phyloP scores from a whole-genome alignment of 1,140 invertebrate species.

The Drosophila carrolli region DNA sequence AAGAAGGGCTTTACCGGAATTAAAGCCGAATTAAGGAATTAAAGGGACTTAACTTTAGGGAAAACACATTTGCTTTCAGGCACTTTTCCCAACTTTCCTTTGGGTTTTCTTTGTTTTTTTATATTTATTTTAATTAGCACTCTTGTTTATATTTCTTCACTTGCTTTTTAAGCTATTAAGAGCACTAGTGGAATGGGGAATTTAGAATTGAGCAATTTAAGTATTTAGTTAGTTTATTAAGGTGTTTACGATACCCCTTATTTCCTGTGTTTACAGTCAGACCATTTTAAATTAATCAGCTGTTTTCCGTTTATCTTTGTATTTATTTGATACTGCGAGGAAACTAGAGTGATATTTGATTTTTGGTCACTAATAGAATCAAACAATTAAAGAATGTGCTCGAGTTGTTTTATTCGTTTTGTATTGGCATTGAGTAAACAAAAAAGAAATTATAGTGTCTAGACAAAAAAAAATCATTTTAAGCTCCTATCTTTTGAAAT shows the following conservation, averaged over 20 bases:
- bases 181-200: constrained; percentile 58
- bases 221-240: too few relatives aligned
- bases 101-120: constrained; percentile 2
- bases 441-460: too few relatives aligned
- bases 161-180: constrained; percentile 62
- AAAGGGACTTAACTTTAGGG: constrained; percentile 44
- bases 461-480: too few relatives aligned
- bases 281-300: constrained; percentile 11
- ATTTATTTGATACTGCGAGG: too few relatives aligned
- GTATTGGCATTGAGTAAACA: too few relatives aligned
- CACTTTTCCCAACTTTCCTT: constrained; percentile 42
- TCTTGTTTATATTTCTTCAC: constrained; percentile 31
- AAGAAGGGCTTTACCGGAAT: constrained; percentile 14
- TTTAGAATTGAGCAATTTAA: constrained; percentile 45
- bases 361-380: too few relatives aligned
- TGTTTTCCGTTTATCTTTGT: background rate
- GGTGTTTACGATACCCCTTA: constrained; percentile 18
- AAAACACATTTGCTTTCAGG: constrained; percentile 59
- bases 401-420: too few relatives aligned
- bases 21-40: constrained; percentile 17
- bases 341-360: too few relatives aligned
- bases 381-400: too few relatives aligned
- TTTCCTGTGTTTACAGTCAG: background rate
- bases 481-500: too few relatives aligned
- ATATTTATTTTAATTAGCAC: background rate